Conservation (phyloP, 2,113 vertebrate species). For the Lasiurus cinereus region DNA sequence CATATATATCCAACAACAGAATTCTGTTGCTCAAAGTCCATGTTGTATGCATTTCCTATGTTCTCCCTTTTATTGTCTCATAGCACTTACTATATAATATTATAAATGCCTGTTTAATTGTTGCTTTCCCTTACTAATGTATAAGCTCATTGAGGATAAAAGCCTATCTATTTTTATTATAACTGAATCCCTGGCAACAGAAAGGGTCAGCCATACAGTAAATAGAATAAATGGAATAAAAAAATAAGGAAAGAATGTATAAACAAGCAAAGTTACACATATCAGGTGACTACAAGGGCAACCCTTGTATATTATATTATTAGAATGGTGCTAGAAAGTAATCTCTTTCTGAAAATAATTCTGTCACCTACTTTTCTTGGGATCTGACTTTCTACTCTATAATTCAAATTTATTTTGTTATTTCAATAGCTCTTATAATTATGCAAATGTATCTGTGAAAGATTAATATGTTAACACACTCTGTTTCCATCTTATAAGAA, state of each 20-base stretch:
- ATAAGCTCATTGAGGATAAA: slow-evolving; percentile 9
- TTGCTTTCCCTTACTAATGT: neutral
- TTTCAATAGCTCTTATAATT: neutral
- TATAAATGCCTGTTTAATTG: neutral
- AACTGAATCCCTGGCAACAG: neutral
- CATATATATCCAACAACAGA: neutral
- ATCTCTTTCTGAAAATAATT: neutral
- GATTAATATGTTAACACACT: neutral
- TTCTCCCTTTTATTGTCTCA: neutral
- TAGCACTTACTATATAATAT: neutral
- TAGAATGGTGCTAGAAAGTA: neutral
- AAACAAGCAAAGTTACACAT: neutral
- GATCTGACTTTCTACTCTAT: neutral
- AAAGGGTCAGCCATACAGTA: neutral
- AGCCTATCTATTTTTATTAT: slow-evolving; percentile 2
- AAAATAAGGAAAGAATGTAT: neutral
- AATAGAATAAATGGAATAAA: neutral
- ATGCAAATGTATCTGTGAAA: neutral
- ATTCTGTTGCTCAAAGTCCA: neutral
- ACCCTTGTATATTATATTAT: neutral
- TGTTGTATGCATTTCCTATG: neutral
- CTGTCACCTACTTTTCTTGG: neutral
- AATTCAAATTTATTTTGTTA: neutral
- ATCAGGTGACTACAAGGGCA: neutral
- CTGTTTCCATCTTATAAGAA: slow-evolving; percentile 7